phyloP scores from a whole-genome alignment of 2,797 vertebrate genomes.

The Gadopsis bispinosus region DNA sequence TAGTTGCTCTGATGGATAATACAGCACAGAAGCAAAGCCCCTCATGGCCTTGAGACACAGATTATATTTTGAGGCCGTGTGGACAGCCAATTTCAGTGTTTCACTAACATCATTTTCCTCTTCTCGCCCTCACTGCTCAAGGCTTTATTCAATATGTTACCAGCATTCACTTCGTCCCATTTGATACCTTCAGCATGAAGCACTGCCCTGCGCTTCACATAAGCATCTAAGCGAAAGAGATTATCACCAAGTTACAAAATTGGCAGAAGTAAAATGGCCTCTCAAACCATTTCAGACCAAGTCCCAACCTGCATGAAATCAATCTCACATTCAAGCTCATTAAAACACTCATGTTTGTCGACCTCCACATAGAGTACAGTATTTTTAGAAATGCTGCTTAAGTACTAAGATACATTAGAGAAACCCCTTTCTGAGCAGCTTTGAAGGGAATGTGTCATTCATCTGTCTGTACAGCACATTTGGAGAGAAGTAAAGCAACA shows the following conservation, averaged over 20 bases:
- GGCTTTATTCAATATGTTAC: constrained; percentile 12
- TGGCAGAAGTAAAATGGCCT: constrained; percentile 36
- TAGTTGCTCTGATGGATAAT: constrained; percentile 35
- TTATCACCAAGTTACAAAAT: constrained; percentile 39
- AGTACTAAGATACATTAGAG: constrained; percentile 74
- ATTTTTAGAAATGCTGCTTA: constrained; percentile 61
- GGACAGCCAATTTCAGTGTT: constrained; percentile 44
- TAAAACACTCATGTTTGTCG: constrained; percentile 47
- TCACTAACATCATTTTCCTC: constrained; percentile 33
- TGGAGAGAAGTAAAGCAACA: constrained; percentile 64
- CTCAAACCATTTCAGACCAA: constrained; percentile 29
- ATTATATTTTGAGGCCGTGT: constrained; percentile 45
- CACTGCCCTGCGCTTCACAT: constrained; percentile 9
- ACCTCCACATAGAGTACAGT: constrained; percentile 57
- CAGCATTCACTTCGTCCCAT: constrained; percentile 15
- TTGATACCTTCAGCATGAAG: constrained; percentile 12
- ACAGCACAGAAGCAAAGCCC: constrained; percentile 33
- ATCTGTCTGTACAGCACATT: constrained; percentile 80
- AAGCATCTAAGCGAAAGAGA: constrained; percentile 43
- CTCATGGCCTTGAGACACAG: constrained; percentile 27
- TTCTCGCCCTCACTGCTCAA: constrained; percentile 5
- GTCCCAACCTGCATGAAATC: constrained; percentile 21
- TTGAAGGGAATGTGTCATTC: constrained; percentile 72
- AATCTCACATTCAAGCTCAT: constrained; percentile 26
- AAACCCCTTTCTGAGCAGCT: constrained; percentile 72